Evolutionary conservation across 1,140 invertebrate genomes (phyloP).

Genomic region (Temnothorax longispinosus): DNA sequence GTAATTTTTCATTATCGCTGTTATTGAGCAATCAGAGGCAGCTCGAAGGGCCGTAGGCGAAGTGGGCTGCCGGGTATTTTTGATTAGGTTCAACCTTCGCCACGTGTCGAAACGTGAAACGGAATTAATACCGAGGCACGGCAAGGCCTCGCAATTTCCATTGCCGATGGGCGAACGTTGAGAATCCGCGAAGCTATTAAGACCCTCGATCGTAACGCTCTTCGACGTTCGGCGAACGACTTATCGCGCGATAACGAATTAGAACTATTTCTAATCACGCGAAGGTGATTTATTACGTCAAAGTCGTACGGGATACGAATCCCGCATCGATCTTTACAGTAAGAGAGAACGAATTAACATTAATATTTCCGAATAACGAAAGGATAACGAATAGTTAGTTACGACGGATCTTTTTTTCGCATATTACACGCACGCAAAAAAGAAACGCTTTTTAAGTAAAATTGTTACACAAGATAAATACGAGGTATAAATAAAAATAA

Average conservation of each 20-base stretch:
- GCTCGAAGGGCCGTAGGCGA: neutral
- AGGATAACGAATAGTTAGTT: too few species aligned
- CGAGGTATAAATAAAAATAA: neutral
- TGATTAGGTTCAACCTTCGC: constrained; percentile 30
- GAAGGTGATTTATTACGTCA: constrained; percentile 28
- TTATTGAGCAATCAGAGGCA: neutral
- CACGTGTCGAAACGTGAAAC: constrained; percentile 22
- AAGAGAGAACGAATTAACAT: neutral
- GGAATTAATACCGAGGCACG: constrained; percentile 18
- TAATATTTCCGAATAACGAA: neutral
- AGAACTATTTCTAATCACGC: constrained; percentile 50
- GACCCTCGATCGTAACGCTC: constrained; percentile 34
- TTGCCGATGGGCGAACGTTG: constrained; percentile 27
- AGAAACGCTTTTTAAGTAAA: neutral
- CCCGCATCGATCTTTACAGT: neutral
- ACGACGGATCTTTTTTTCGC: neutral
- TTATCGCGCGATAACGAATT: constrained; percentile 27
- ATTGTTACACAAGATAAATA: neutral
- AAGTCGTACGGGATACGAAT: neutral
- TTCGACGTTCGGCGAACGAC: neutral
- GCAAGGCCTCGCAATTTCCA: constrained; percentile 39
- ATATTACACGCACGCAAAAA: neutral
- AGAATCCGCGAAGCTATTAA: constrained; percentile 5
- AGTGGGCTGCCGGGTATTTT: neutral
- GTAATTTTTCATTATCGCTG: neutral